Evolutionary conservation across 2,797 vertebrate genomes (phyloP).

Genomic region (Microctenopoma stevenorrisi): DNA sequence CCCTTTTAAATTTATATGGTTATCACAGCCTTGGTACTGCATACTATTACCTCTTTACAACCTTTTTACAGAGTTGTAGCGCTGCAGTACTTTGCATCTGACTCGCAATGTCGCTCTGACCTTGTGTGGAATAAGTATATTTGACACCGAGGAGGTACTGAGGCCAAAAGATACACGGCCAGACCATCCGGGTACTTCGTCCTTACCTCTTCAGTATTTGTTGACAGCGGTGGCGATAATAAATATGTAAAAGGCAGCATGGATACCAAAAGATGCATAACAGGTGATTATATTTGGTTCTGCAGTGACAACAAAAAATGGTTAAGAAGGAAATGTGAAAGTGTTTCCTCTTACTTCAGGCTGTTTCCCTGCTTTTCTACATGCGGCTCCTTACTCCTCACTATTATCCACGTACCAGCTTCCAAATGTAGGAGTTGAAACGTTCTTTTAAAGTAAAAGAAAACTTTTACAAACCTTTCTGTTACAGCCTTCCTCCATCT

Average conservation of each 20-base stretch:
- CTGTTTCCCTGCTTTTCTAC: too few species aligned
- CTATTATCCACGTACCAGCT: conserved; percentile 19
- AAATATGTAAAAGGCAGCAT: conserved; percentile 36
- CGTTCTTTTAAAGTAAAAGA: conserved; percentile 13
- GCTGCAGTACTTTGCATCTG: conserved; percentile 58
- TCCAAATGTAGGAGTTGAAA: conserved; percentile 34
- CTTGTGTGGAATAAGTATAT: conserved; percentile 50
- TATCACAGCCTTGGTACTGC: conserved; percentile 64
- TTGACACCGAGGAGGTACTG: conserved; percentile 29
- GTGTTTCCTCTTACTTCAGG: conserved; percentile 7
- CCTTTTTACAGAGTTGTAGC: conserved; percentile 72
- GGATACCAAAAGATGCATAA: conserved; percentile 37
- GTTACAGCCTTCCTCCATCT: conserved; percentile 37
- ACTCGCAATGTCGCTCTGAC: conserved; percentile 55
- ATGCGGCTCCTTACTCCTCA: too few species aligned
- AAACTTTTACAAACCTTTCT: conserved; percentile 21
- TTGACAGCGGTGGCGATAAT: conserved; percentile 16
- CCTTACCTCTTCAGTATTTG: conserved; percentile 32
- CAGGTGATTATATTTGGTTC: conserved; percentile 29
- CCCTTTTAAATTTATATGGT: conserved; percentile 69
- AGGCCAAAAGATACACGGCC: conserved; percentile 26
- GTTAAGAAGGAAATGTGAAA: conserved; percentile 20
- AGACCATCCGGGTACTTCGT: conserved; percentile 43
- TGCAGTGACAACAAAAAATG: neutral
- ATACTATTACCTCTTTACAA: conserved; percentile 73